phyloP scores from a whole-genome alignment of 2,113 vertebrate genomes.

The Butastur rufipennis region DNA sequence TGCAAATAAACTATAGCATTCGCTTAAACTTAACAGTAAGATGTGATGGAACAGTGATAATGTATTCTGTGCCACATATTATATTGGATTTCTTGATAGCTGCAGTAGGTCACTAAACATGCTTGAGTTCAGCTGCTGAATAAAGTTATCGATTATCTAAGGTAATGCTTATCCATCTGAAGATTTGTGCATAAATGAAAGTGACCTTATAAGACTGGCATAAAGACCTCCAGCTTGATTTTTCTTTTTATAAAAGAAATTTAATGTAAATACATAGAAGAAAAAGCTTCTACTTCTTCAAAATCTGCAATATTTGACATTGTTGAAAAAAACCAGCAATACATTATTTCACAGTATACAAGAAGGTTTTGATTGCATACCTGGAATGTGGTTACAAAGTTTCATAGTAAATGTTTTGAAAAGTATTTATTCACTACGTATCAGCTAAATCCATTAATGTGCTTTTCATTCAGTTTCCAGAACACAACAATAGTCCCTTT shows the following conservation, averaged over 20 bases:
- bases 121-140: neutral
- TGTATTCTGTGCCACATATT: neutral
- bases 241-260: neutral
- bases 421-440: neutral
- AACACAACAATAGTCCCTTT: neutral
- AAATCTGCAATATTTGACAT: neutral
- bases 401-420: neutral
- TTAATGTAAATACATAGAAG: neutral
- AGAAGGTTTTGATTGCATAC: neutral
- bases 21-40: slow-evolving; percentile 11
- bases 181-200: slow-evolving; percentile 23
- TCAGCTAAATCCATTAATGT: neutral
- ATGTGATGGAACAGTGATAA: slow-evolving; percentile 8
- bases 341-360: neutral
- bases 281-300: neutral
- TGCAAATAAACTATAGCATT: slow-evolving; percentile 15
- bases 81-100: slow-evolving; percentile 16
- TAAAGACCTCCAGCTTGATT: neutral
- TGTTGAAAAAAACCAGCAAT: neutral
- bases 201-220: neutral
- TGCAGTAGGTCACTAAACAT: neutral
- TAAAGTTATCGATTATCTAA: slow-evolving; percentile 26
- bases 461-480: neutral
- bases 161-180: neutral
- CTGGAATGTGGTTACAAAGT: neutral